Percentiles rank a stretch among this genome's conserved stretches.
These are phyloP conservation scores for Plebejus argus DNA, from an alignment of 2,888 invertebrate species.

Conservation along the genomic window DNA sequence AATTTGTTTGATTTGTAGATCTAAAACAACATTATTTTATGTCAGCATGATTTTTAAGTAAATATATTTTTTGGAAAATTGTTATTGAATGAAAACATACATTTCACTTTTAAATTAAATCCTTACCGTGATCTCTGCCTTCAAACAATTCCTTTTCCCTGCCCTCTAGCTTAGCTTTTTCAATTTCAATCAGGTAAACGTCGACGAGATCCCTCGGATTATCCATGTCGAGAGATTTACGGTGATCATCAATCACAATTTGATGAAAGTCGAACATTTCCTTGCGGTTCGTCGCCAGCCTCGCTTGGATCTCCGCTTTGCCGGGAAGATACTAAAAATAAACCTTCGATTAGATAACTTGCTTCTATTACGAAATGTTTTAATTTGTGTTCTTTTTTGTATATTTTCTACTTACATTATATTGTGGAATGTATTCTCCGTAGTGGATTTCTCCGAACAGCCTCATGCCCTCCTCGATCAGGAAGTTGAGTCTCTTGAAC, in stretches of 20 bases:
- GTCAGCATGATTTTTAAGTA: not conserved
- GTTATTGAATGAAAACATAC: not conserved
- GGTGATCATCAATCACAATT: constrained; percentile 91
- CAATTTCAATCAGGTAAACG: constrained; percentile 91
- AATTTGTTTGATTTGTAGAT: constrained; percentile 94
- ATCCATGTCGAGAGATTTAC: constrained; percentile 86
- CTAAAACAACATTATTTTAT: constrained; percentile 68
- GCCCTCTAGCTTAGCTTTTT: constrained; percentile 89
- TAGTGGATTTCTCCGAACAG: constrained; percentile 91
- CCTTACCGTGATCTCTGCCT: constrained; percentile 91
- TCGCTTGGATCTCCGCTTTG: constrained; percentile 82
- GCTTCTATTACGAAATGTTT: not conserved
- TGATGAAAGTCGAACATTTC: constrained; percentile 94
- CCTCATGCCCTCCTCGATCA: constrained; percentile 96
- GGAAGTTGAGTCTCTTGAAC: constrained; percentile 89
- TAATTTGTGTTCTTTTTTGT: too few relatives aligned
- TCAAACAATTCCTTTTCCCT: constrained; percentile 88
- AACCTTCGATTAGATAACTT: not conserved
- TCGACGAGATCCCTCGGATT: constrained; percentile 92
- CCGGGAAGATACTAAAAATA: constrained; percentile 79
- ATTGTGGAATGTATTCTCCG: constrained; percentile 91
- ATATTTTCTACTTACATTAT: constrained; percentile 70
- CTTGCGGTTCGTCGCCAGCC: constrained; percentile 85
- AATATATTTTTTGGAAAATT: not conserved
- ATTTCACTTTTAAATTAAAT: not conserved